phyloP scores from a whole-genome alignment of 2,113 vertebrate species.

The Neomonachus schauinslandi region DNA sequence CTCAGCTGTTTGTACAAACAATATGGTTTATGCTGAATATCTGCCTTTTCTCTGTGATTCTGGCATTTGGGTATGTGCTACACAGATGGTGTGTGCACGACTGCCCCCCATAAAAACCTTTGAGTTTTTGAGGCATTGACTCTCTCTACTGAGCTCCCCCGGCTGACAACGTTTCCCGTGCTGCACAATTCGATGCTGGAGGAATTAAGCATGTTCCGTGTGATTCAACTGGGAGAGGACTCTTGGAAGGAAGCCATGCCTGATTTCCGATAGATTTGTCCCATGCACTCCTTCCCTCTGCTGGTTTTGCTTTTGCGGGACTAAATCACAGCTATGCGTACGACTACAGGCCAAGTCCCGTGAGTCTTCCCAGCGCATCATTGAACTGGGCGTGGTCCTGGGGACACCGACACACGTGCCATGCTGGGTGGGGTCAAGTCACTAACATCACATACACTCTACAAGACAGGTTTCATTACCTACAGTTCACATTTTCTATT shows the following conservation, averaged over 20 bases:
- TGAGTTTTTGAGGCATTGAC: not conserved
- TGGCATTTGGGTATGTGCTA: not conserved
- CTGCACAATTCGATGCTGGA: not conserved
- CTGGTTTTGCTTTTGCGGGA: not conserved
- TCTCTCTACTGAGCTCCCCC: not conserved
- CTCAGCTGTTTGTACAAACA: not conserved
- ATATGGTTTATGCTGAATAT: not conserved
- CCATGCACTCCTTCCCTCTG: not conserved
- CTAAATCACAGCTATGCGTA: not conserved
- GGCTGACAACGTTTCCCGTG: not conserved
- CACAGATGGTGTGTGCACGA: not conserved
- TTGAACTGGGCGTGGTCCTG: not conserved
- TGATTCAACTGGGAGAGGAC: not conserved
- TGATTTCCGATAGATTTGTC: not conserved
- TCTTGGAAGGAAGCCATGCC: not conserved
- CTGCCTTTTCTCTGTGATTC: not conserved
- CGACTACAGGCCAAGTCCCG: not conserved
- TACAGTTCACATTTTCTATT: not conserved
- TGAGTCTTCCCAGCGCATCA: not conserved
- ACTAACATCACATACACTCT: not conserved
- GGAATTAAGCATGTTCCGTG: not conserved
- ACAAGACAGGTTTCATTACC: not conserved
- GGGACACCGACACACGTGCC: not conserved
- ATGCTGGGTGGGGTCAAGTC: not conserved
- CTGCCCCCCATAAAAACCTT: not conserved